Base-by-base conservation (phyloP, 2,113 vertebrate species). In the Cacatua alba region DNA sequence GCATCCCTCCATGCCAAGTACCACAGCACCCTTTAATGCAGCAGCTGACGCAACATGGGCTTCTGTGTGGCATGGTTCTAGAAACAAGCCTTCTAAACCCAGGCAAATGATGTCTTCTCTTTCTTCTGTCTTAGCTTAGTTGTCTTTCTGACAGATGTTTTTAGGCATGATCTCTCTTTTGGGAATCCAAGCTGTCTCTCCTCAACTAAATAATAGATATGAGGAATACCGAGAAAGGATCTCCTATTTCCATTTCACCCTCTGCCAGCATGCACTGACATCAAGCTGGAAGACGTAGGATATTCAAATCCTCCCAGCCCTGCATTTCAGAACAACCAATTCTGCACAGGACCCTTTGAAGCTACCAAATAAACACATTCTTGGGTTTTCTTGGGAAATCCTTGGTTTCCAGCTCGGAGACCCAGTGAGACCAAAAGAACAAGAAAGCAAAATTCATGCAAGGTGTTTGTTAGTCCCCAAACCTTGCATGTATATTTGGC, bases 1-100 rank as follows among this genome's bases (percentile, higher is more conserved):
- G 7, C 31, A 68, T 7, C 23, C 20, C 41, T 39, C 59, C 68
- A 49, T 0, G 0, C 4, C 2, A 0, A 49, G 10, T 14, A 37
- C 28, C 9, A 11, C 8, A 18, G 60, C 70, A 86, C 51, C 55
- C 52, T 37, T 11, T 74, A 69, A 75, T 13, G 57, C 71, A 44
- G 13, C 12, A 44, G 28, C 39, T 80, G 88, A 84, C 16, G 48
- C 23, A 48, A n/a, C 17, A 8, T 0, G 13, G 60, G 55, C 19
- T 46, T 77, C 64, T 75, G 41, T 17, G 28, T 4, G 3, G 24
- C 52, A 33, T 0, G 1, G 10, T 57, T 57, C 35, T 8, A 90
- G 2, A 63, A 83, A 83, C 0, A 0, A 90, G 41, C 37, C 71
- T 91, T 80, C 60, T 59, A 91, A 95, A 79, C 26, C 39, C 48